A percentile compares a stretch with the other conserved stretches of the same genome.
Evolutionary conservation across 2,797 vertebrate species (phyloP).

Genomic region (Sphenodon punctatus): DNA sequence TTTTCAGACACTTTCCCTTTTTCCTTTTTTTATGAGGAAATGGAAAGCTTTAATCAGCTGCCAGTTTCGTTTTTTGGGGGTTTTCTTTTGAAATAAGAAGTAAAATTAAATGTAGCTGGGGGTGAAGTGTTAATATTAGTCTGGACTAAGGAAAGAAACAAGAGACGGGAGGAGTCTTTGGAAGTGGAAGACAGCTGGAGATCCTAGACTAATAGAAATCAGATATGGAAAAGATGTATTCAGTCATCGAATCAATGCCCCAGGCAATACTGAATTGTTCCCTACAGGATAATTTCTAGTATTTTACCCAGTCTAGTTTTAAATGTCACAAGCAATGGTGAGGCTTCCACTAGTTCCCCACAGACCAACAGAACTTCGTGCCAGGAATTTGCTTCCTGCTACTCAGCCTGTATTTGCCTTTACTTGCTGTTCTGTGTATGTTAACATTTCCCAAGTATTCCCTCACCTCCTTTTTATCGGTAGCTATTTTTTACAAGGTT

Average conservation of each 20-base stretch:
- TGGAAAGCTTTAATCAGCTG: slow-evolving; percentile 43
- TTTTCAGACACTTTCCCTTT: not conserved
- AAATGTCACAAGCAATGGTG: not conserved
- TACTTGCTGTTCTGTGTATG: slow-evolving; percentile 50
- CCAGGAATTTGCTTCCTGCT: slow-evolving; percentile 18
- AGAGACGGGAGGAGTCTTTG: slow-evolving; percentile 11
- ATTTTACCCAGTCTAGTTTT: slow-evolving; percentile 17
- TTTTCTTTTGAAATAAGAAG: slow-evolving; percentile 20
- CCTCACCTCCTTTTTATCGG: slow-evolving; percentile 69
- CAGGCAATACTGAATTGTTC: slow-evolving; percentile 16
- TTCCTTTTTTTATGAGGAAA: slow-evolving; percentile 11
- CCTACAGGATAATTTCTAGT: not conserved
- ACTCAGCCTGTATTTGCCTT: slow-evolving; percentile 40
- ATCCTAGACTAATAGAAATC: slow-evolving; percentile 39
- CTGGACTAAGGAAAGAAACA: slow-evolving; percentile 39
- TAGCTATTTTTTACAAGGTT: slow-evolving; percentile 72
- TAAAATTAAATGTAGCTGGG: slow-evolving; percentile 19
- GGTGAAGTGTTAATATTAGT: slow-evolving; percentile 29
- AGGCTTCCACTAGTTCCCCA: slow-evolving; percentile 34
- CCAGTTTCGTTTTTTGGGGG: slow-evolving; percentile 54
- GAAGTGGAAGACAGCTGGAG: slow-evolving; percentile 26
- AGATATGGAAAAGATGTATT: slow-evolving; percentile 18
- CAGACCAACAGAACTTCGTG: slow-evolving; percentile 8
- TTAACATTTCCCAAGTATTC: slow-evolving; percentile 68
- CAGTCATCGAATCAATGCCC: slow-evolving; percentile 17